Percentiles rank a stretch among this genome's conserved stretches.
Conservation (phyloP, 2,888 invertebrate species). For the Monoplex corrugatus region DNA sequence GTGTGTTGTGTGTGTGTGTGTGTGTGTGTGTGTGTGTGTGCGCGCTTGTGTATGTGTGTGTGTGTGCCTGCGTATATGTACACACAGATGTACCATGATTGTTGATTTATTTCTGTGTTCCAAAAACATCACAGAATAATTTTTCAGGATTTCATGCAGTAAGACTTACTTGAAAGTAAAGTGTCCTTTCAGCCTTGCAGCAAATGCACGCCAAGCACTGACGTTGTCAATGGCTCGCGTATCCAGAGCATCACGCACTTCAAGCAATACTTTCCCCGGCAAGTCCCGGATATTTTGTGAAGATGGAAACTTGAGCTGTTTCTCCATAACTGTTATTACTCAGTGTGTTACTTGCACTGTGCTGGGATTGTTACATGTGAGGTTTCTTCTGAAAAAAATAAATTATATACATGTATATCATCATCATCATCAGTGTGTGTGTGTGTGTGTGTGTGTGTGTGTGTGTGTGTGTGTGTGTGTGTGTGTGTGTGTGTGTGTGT, state of each 20-base stretch:
- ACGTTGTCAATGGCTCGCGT: slow-evolving; percentile 40
- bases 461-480: too few relatives aligned
- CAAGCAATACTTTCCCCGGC: slow-evolving; percentile 59
- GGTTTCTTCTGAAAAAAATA: background rate
- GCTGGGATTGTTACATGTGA: background rate
- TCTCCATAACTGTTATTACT: slow-evolving; percentile 14
- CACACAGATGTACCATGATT: too few relatives aligned
- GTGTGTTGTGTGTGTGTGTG: too few relatives aligned
- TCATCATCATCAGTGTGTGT: background rate
- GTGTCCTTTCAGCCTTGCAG: slow-evolving; percentile 49
- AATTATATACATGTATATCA: slow-evolving; percentile 21
- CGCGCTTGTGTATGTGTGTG: too few relatives aligned
- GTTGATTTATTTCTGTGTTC: too few relatives aligned
- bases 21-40: too few relatives aligned
- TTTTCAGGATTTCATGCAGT: too few relatives aligned
- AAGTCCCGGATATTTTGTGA: slow-evolving; percentile 58
- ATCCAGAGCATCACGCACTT: slow-evolving; percentile 63
- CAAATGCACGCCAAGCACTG: slow-evolving; percentile 67
- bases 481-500: too few relatives aligned
- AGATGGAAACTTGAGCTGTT: slow-evolving; percentile 33
- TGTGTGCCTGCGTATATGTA: too few relatives aligned
- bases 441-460: too few relatives aligned
- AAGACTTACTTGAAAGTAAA: slow-evolving; percentile 48
- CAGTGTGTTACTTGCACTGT: slow-evolving; percentile 2
- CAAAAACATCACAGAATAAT: too few relatives aligned